Conservation (phyloP, 2,888 invertebrate genomes). For the Caenorhabditis japonica region DNA sequence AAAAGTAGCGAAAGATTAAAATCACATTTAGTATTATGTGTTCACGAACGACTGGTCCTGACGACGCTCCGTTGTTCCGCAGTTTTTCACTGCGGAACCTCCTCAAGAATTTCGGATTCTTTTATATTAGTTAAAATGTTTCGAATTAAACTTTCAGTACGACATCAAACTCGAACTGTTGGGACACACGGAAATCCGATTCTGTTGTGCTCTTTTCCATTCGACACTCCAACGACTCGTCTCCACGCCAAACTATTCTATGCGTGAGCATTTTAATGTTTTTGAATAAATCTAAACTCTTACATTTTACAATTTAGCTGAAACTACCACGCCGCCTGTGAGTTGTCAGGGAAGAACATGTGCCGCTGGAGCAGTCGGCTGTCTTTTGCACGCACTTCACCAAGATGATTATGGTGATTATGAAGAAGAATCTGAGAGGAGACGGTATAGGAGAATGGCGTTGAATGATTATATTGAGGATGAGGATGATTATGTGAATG, state of each 20-base stretch:
- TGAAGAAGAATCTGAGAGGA: constrained; percentile 50
- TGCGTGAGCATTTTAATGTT: constrained; percentile 43
- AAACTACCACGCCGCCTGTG: constrained; percentile 49
- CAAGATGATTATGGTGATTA: constrained; percentile 54
- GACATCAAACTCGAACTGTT: constrained; percentile 55
- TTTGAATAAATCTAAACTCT: neutral
- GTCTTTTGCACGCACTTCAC: constrained; percentile 53
- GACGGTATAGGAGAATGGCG: constrained; percentile 26
- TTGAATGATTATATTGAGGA: constrained; percentile 52
- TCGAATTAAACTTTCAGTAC: constrained; percentile 35
- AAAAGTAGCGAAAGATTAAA: too few species aligned
- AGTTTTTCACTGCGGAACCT: too few species aligned
- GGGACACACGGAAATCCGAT: constrained; percentile 39
- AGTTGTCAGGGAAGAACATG: constrained; percentile 54
- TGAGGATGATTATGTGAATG: constrained; percentile 54
- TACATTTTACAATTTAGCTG: neutral
- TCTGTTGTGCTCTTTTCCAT: constrained; percentile 64
- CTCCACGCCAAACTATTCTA: constrained; percentile 45
- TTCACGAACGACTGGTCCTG: too few species aligned
- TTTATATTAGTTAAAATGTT: too few species aligned
- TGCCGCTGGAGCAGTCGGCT: constrained; percentile 60
- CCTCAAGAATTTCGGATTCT: too few species aligned
- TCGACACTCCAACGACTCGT: constrained; percentile 61
- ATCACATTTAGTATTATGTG: too few species aligned
- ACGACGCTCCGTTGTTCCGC: too few species aligned